A percentile compares a stretch with the other conserved stretches of the same genome.
Evolutionary conservation across 2,797 vertebrate genomes (phyloP).

Genomic region (Bufotes viridis): DNA sequence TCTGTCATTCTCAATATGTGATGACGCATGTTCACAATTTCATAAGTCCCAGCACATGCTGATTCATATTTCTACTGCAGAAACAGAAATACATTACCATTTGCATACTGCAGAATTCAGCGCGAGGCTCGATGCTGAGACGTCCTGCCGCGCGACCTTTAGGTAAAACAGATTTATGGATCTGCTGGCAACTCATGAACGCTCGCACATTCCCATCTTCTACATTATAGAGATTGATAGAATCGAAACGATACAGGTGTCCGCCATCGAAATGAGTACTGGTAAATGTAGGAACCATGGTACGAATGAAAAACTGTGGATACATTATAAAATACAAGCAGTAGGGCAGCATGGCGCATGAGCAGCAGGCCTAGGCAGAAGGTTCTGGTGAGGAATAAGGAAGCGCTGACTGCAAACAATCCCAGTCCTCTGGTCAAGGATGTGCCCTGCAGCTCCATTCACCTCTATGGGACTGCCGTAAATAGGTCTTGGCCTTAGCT

Average conservation of each 20-base stretch:
- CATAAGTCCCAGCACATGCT: neutral
- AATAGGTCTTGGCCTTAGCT: too few relatives aligned
- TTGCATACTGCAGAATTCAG: slow-evolving; percentile 10
- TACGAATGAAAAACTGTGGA: neutral
- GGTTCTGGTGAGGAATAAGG: too few relatives aligned
- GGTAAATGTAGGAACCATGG: neutral
- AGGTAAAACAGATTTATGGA: slow-evolving; percentile 47
- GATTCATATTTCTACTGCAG: slow-evolving; percentile 8
- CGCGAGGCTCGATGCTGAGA: neutral
- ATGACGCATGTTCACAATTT: neutral
- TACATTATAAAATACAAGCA: neutral
- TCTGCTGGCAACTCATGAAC: slow-evolving; percentile 16
- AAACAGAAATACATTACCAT: slow-evolving; percentile 23
- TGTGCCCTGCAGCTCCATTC: too few relatives aligned
- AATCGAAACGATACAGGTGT: neutral
- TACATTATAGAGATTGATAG: slow-evolving; percentile 27
- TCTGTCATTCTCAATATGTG: slow-evolving; percentile 11
- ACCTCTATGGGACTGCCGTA: too few relatives aligned
- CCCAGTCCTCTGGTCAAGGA: too few relatives aligned
- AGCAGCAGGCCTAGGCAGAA: too few relatives aligned
- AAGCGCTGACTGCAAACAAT: too few relatives aligned
- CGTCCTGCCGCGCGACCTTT: slow-evolving; percentile 44
- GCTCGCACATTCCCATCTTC: neutral
- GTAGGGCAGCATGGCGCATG: neutral
- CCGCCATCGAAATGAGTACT: slow-evolving; percentile 14